Evolutionary conservation across 2,888 invertebrate genomes (phyloP).

Genomic region (Pomacea canaliculata): DNA sequence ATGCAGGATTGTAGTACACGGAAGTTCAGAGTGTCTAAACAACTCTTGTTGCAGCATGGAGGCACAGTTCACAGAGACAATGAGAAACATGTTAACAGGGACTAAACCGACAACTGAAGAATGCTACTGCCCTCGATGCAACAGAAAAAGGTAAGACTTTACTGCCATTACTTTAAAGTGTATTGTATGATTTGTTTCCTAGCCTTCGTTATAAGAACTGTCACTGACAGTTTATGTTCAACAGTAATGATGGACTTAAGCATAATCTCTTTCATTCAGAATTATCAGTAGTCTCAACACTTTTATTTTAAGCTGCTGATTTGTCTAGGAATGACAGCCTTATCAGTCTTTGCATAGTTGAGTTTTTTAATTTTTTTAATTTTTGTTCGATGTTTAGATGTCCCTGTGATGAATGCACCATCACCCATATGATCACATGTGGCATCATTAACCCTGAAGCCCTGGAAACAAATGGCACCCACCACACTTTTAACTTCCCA

Average conservation of each 20-base stretch:
- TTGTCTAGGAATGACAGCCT: no score
- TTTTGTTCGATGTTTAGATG: slow-evolving; percentile 49
- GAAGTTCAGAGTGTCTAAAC: no score
- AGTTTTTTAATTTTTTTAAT: no score
- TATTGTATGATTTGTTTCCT: background rate
- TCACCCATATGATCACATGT: slow-evolving; percentile 70
- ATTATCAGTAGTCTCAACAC: no score
- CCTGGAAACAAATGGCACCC: slow-evolving; percentile 43
- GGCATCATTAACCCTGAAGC: slow-evolving; percentile 67
- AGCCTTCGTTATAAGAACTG: no score
- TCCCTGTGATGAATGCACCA: slow-evolving; percentile 70
- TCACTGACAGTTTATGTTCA: no score
- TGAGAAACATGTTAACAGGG: slow-evolving; percentile 65
- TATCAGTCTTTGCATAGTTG: no score
- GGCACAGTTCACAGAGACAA: slow-evolving; percentile 66
- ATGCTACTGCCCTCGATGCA: slow-evolving; percentile 66
- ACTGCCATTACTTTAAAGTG: background rate
- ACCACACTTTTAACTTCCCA: slow-evolving; percentile 51
- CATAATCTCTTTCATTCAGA: no score
- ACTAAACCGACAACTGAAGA: slow-evolving; percentile 62
- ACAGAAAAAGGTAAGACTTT: slow-evolving; percentile 60
- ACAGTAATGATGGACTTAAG: no score
- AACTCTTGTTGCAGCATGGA: slow-evolving; percentile 48
- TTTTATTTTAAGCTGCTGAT: no score
- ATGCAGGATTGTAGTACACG: no score